These are phyloP conservation scores for Anabacerthia variegaticeps DNA, from an alignment of 2,797 vertebrate genomes.

Conservation along the genomic window DNA sequence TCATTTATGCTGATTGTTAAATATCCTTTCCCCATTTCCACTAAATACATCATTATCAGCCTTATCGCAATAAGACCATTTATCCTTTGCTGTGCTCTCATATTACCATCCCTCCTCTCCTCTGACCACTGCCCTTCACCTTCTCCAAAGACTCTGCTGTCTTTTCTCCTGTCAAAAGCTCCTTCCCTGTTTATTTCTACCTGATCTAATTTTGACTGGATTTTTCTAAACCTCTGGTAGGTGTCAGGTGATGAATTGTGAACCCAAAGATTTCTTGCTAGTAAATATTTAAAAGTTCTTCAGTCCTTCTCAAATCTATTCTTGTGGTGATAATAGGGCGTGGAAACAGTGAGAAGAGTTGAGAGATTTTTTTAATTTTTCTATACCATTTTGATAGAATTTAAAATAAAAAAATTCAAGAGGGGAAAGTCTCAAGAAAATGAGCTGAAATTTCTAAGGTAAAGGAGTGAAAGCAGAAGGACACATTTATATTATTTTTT, in stretches of 20 bases:
- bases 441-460: neutral
- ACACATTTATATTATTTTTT: neutral
- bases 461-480: neutral
- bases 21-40: slow-evolving; percentile 9
- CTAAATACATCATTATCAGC: slow-evolving; percentile 38
- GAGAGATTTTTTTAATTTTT: neutral
- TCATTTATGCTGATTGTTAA: slow-evolving; percentile 52
- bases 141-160: neutral
- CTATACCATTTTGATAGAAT: neutral
- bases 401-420: neutral
- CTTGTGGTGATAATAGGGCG: neutral
- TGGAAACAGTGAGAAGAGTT: neutral
- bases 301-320: neutral
- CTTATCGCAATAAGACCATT: neutral
- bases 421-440: neutral
- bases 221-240: neutral
- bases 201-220: neutral
- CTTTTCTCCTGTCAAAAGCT: neutral
- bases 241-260: neutral
- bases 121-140: slow-evolving; percentile 32
- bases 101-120: neutral
- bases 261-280: neutral
- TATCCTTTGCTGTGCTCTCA: neutral
- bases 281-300: neutral
- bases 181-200: neutral